phyloP scores from a whole-genome alignment of 2,888 invertebrate genomes.

The Pseudanteris insignis region DNA sequence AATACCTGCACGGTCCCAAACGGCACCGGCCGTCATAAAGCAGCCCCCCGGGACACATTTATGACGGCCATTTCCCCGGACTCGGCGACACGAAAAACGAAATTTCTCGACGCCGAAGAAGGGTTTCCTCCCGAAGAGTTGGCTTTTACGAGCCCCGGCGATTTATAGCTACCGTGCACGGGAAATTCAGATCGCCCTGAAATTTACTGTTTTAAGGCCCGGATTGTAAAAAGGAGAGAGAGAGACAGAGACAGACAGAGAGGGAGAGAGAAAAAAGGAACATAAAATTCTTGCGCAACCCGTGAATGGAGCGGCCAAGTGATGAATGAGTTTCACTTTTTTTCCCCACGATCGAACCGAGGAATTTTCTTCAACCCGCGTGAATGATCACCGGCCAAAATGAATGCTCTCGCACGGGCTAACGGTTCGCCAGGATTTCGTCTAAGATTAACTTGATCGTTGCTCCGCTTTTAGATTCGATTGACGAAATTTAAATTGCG shows the following conservation, averaged over 20 bases:
- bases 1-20: constrained; percentile 21
- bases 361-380: neutral
- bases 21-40: constrained; percentile 53
- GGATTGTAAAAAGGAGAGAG: constrained; percentile 17
- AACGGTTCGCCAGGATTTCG: no score
- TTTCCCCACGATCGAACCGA: neutral
- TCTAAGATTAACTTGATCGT: no score
- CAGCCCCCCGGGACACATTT: constrained; percentile 58
- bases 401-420: no score
- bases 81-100: constrained; percentile 28
- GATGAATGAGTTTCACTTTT: constrained; percentile 38
- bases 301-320: constrained; percentile 43
- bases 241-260: no score
- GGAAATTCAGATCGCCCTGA: constrained; percentile 30
- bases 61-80: constrained; percentile 54
- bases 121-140: constrained; percentile 30
- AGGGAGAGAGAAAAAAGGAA: neutral
- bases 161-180: constrained; percentile 38
- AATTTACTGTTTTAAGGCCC: constrained; percentile 39
- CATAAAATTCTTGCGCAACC: constrained; percentile 14
- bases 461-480: no score
- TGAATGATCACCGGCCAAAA: no score
- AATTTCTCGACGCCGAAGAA: constrained; percentile 28
- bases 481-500: no score
- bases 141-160: constrained; percentile 21